A percentile compares a stretch with the other conserved stretches of the same genome.
Conservation (phyloP, 2,113 vertebrate genomes). For the Numida meleagris region DNA sequence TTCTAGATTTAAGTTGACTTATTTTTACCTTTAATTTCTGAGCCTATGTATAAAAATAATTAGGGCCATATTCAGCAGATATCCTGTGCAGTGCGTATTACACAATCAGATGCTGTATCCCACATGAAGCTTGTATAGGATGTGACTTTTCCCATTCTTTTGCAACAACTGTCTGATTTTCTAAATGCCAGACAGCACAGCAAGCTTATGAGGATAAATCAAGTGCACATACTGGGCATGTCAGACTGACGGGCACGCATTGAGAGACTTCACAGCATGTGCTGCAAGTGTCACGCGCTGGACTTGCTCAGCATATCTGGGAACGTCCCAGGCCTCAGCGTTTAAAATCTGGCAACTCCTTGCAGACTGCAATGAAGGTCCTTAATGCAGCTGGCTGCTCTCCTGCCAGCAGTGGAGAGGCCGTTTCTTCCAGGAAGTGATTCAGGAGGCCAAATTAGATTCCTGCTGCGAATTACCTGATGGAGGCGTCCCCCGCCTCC, state of each 20-base stretch:
- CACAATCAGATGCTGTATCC: not conserved
- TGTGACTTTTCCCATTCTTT: conserved; percentile 9
- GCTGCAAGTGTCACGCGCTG: accelerated
- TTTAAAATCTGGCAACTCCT: not conserved
- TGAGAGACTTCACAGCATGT: not conserved
- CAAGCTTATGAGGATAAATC: not conserved
- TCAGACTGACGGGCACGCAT: not conserved
- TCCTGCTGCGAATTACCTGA: not conserved
- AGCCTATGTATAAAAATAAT: not conserved
- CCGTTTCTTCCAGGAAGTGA: not conserved
- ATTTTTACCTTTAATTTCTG: not conserved
- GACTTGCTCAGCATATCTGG: not conserved
- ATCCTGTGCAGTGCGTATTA: not conserved
- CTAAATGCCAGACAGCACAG: not conserved
- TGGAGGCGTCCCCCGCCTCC: not conserved
- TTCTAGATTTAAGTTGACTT: not conserved
- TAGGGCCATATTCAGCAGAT: not conserved
- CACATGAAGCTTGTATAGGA: not conserved
- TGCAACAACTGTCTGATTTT: not conserved
- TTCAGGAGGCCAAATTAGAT: not conserved
- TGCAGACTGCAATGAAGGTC: accelerated
- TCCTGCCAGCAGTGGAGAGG: not conserved
- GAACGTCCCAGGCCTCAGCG: not conserved
- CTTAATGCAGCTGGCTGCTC: not conserved
- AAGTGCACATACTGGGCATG: not conserved